Base-by-base conservation (phyloP, 37 sponge, comb jelly and placozoan species). In the Hormiphora californensis region DNA sequence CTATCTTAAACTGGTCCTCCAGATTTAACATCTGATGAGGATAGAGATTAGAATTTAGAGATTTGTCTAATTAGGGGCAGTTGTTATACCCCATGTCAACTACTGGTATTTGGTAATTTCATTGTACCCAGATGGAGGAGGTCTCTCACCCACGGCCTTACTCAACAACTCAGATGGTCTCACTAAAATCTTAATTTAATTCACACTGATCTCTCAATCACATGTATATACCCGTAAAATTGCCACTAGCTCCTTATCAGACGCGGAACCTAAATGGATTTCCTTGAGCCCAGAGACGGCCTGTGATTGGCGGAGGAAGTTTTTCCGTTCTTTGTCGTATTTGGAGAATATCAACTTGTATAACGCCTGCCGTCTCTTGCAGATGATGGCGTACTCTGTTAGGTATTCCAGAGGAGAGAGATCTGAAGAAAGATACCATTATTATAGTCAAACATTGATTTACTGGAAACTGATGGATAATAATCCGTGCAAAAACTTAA, bases 281-380 rank as follows among this genome's bases (percentile, higher is more conserved):
- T 73, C 81, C 46, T 73, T 73, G 27, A 73, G 38, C 3, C 81
- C 81, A 41, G 81, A 43, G 8, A 73, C 43, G 28, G 35, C 81
- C 43, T 73, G 81, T 46, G 35, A 19, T 73, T 46, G 43, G 19
- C 43, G 40, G 9, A 73, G 38, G 81, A 73, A 73, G 25, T 73
- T 43, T 41, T 73, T 73, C 46, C 81, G 43, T 41, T 73, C 81
- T 36, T 46, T 33, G 46, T 73, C 81, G 38, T 73, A 33, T 73
- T 73, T 73, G 21, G 81, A 73, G 44, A 73, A 73, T n/a, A 73
- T 73, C n/a, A 73, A 46, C 44, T 73, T 73, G 81, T 73, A 73
- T 15, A 73, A 28, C 7, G 81, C 81, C 25, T 73, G 81, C 8
- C 81, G 32, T 40, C 81, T 39, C 44, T 73, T 73, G 25, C 81